These are phyloP conservation scores for Sebastes fasciatus DNA, from an alignment of 2,113 vertebrate genomes.

Conservation along the genomic window DNA sequence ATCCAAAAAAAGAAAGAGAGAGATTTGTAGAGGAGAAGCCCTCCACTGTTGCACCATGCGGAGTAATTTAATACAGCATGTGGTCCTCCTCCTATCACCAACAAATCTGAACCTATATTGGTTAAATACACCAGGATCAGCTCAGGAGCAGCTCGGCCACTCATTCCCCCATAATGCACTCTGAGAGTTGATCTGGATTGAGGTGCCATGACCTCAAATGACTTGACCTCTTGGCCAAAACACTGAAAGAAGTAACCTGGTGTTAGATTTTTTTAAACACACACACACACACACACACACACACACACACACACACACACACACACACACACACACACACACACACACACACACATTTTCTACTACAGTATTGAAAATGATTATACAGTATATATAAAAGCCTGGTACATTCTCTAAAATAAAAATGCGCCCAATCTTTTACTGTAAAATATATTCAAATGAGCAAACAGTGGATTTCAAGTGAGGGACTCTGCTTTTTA, in stretches of 20 bases:
- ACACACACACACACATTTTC: not conserved
- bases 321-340: not conserved
- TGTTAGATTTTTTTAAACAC: not conserved
- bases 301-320: not conserved
- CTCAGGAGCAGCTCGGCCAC: slow-evolving; percentile 11
- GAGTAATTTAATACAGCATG: slow-evolving; percentile 22
- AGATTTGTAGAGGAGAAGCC: too few relatives aligned
- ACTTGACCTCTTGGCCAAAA: slow-evolving; percentile 23
- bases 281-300: not conserved
- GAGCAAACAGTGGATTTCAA: not conserved
- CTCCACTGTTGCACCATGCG: too few relatives aligned
- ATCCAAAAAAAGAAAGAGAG: too few relatives aligned
- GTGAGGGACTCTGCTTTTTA: slow-evolving; percentile 4
- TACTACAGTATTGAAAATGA: not conserved
- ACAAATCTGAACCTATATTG: slow-evolving; percentile 21
- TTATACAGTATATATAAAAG: not conserved
- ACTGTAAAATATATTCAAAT: slow-evolving; percentile 25
- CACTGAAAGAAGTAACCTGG: not conserved
- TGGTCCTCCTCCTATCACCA: slow-evolving; percentile 13
- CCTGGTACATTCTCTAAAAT: not conserved
- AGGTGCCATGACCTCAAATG: slow-evolving; percentile 46
- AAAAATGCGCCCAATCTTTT: slow-evolving; percentile 1
- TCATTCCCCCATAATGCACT: slow-evolving; percentile 51
- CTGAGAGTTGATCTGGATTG: slow-evolving; percentile 11
- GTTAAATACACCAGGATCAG: slow-evolving; percentile 36